phyloP scores from a whole-genome alignment of 2,113 vertebrate genomes.

The Anarhynchus alexandrinus region DNA sequence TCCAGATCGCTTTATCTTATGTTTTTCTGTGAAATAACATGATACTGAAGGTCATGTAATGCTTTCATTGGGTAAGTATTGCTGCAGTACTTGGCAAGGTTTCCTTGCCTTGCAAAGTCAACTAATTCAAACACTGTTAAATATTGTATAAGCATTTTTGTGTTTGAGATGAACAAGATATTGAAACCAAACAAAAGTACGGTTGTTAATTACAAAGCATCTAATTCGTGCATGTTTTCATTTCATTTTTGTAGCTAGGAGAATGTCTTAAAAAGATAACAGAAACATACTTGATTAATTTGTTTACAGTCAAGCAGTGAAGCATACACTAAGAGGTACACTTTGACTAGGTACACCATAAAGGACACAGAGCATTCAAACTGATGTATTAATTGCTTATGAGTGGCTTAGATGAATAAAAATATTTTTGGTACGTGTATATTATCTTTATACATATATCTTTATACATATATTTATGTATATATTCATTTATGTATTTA shows the following conservation, averaged over 20 bases:
- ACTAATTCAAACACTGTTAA: constrained; percentile 19
- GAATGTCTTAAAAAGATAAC: not conserved
- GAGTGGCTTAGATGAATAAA: not conserved
- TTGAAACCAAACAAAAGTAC: constrained; percentile 24
- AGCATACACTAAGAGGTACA: not conserved
- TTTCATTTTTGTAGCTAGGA: not conserved
- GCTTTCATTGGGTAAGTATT: not conserved
- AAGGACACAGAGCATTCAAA: constrained; percentile 14
- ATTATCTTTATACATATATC: not conserved
- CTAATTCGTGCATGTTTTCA: not conserved
- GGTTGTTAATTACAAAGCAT: not conserved
- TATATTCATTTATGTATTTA: not conserved
- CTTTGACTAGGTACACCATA: not conserved
- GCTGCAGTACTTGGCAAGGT: not conserved
- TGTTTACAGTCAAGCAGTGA: constrained; percentile 37
- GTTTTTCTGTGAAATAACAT: not conserved
- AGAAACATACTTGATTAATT: constrained; percentile 33
- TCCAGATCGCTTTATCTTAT: not conserved
- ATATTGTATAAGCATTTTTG: constrained; percentile 30
- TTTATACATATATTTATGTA: not conserved
- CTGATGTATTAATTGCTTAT: not conserved
- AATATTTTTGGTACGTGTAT: not conserved
- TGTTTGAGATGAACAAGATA: not conserved
- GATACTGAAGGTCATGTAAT: not conserved
- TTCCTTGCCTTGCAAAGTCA: constrained; percentile 5